These are phyloP conservation scores for Pristionchus mayeri DNA, from an alignment of 2,888 invertebrate genomes.

Conservation along the genomic window DNA sequence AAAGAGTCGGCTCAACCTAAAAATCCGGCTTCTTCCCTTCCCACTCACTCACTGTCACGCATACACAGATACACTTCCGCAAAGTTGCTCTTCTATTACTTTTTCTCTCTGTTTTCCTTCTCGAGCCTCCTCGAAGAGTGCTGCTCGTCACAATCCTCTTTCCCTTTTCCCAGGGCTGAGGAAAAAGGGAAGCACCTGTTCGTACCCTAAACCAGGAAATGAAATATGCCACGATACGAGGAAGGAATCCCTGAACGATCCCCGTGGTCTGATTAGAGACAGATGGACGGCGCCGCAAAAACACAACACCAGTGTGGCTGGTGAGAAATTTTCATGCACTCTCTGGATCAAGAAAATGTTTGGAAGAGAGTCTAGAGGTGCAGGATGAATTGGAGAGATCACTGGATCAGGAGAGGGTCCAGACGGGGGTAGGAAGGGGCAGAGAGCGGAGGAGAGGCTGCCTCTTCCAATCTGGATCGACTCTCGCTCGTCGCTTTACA, in stretches of 20 bases:
- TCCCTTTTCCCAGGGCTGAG: neutral
- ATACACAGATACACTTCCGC: slow-evolving; percentile 24
- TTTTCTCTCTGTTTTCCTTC: slow-evolving; percentile 11
- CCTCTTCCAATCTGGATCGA: slow-evolving; percentile 37
- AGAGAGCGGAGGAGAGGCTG: neutral
- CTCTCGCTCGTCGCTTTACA: slow-evolving; percentile 44
- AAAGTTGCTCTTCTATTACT: neutral
- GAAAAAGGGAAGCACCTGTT: neutral
- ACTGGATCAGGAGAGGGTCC: neutral
- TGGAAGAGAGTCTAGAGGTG: neutral
- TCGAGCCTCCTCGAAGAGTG: neutral
- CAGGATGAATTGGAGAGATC: slow-evolving; percentile 8
- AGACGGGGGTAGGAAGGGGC: neutral
- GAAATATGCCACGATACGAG: neutral
- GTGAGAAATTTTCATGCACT: neutral
- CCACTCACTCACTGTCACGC: neutral
- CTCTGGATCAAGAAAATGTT: neutral
- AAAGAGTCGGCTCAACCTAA: neutral
- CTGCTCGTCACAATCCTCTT: neutral
- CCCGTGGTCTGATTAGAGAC: neutral
- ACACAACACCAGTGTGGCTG: neutral
- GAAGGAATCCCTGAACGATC: neutral
- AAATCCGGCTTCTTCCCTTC: neutral
- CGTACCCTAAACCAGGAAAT: neutral
- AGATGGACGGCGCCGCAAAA: neutral